Percentiles rank a stretch among this genome's conserved stretches.
phyloP scores from a whole-genome alignment of 2,888 invertebrate species.

The Pilophorus perplexus region DNA sequence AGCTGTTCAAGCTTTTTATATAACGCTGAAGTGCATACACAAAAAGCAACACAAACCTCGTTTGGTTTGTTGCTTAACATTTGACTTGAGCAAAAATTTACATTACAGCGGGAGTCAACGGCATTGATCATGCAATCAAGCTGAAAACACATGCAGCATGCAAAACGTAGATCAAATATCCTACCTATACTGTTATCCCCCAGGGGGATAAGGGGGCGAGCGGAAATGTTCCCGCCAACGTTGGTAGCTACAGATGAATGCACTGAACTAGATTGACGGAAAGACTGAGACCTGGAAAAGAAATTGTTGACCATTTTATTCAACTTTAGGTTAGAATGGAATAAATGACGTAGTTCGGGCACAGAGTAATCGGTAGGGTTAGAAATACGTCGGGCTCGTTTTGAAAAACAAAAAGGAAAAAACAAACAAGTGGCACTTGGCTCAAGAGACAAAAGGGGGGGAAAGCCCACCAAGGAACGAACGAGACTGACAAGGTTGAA shows the following conservation, averaged over 20 bases:
- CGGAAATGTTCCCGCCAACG: conserved; percentile 86
- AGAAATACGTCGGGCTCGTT: too few relatives aligned
- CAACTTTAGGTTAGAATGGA: conserved; percentile 12
- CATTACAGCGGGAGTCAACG: too few relatives aligned
- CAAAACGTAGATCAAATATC: conserved; percentile 49
- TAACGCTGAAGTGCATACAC: not conserved
- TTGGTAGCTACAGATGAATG: conserved; percentile 67
- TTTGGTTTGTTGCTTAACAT: too few relatives aligned
- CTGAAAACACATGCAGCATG: conserved; percentile 40
- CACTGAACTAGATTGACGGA: conserved; percentile 79
- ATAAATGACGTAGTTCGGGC: conserved; percentile 7
- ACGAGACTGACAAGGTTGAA: conserved; percentile 15
- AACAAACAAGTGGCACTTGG: not conserved
- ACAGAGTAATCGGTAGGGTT: too few relatives aligned
- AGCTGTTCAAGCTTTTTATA: conserved; percentile 14
- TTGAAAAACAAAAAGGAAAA: conserved; percentile 9
- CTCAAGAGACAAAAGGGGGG: conserved; percentile 2
- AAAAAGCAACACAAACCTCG: too few relatives aligned
- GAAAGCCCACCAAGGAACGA: not conserved
- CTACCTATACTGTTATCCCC: conserved; percentile 57
- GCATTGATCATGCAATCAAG: too few relatives aligned
- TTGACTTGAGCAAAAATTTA: too few relatives aligned
- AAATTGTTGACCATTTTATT: conserved; percentile 45
- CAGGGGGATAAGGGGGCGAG: conserved; percentile 91
- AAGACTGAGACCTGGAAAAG: conserved; percentile 86